A percentile compares a stretch with the other conserved stretches of the same genome.
These are phyloP conservation scores for Styela clava DNA, from an alignment of 23 tunicate genomes.

Conservation along the genomic window DNA sequence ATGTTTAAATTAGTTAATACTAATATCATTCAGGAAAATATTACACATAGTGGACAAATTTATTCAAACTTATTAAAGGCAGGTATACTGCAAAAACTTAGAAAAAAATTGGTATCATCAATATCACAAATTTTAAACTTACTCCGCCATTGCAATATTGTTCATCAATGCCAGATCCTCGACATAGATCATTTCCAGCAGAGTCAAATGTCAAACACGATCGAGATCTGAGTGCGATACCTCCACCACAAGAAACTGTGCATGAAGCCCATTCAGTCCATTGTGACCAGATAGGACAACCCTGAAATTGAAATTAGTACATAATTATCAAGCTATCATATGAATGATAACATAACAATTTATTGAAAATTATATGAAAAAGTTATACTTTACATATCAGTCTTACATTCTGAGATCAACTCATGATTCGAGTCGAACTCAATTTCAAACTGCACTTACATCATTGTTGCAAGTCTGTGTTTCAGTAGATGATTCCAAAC, in stretches of 20 bases:
- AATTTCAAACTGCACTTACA: conserved; percentile 17
- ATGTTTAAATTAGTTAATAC: neutral
- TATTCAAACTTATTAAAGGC: too few relatives aligned
- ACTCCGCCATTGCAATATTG: conserved; percentile 57
- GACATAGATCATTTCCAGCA: conserved; percentile 32
- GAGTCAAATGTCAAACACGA: conserved; percentile 1
- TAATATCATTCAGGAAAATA: neutral
- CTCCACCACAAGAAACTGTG: conserved; percentile 59
- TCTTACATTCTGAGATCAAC: too few relatives aligned
- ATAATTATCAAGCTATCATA: too few relatives aligned
- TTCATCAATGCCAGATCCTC: conserved; percentile 40
- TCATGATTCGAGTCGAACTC: too few relatives aligned
- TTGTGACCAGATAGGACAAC: conserved; percentile 21
- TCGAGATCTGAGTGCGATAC: conserved; percentile 7
- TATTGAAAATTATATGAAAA: too few relatives aligned
- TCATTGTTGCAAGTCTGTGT: conserved; percentile 10
- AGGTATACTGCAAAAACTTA: too few relatives aligned
- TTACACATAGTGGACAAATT: too few relatives aligned
- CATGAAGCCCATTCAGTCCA: conserved; percentile 41
- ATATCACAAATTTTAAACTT: too few relatives aligned
- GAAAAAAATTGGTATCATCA: too few relatives aligned
- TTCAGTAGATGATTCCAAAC: conserved; percentile 13
- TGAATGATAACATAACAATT: too few relatives aligned
- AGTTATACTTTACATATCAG: too few relatives aligned
- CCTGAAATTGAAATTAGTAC: conserved; percentile 11